A percentile compares a stretch with the other conserved stretches of the same genome.
These are phyloP conservation scores for Porites evermanni DNA, from an alignment of 92 coral and sea anemone genomes.

Conservation along the genomic window DNA sequence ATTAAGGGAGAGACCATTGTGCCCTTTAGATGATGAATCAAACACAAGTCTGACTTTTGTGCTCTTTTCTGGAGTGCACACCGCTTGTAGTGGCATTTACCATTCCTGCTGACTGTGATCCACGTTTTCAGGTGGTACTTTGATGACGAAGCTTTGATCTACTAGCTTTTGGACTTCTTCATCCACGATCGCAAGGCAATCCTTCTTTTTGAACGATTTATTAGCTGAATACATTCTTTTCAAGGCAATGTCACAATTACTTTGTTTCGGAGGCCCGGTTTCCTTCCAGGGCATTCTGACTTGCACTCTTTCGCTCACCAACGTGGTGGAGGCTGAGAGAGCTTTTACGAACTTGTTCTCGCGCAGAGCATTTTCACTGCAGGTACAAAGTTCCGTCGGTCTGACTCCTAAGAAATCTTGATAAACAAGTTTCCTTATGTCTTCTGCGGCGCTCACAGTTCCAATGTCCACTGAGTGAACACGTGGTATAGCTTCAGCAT, in stretches of 20 bases:
- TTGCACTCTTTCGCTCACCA: slow-evolving; percentile 13
- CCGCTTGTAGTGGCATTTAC: slow-evolving; percentile 32
- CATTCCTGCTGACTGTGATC: no score
- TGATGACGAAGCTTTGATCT: slow-evolving; percentile 58
- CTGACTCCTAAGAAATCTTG: slow-evolving; percentile 57
- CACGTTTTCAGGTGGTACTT: slow-evolving; percentile 20
- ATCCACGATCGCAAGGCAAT: slow-evolving; percentile 47
- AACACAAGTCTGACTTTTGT: slow-evolving; percentile 57
- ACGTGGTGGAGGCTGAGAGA: slow-evolving; percentile 47
- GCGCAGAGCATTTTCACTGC: slow-evolving; percentile 51
- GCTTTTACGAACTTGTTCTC: slow-evolving; percentile 67
- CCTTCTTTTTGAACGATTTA: slow-evolving; percentile 55
- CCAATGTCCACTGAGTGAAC: slow-evolving; percentile 57
- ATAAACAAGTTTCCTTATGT: slow-evolving; percentile 49
- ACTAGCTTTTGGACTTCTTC: slow-evolving; percentile 67
- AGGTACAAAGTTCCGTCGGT: slow-evolving; percentile 1
- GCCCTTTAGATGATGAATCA: slow-evolving; percentile 53
- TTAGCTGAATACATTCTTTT: not conserved
- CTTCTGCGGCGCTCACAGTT: slow-evolving; percentile 44
- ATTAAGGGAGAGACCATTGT: slow-evolving; percentile 49
- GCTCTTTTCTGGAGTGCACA: slow-evolving; percentile 52
- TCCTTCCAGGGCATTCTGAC: slow-evolving; percentile 71
- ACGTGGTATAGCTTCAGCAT: not conserved
- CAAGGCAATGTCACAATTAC: slow-evolving; percentile 63
- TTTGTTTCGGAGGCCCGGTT: slow-evolving; percentile 60